Percentiles rank a stretch among this genome's conserved stretches.
Evolutionary conservation across 2,888 invertebrate genomes (phyloP).

Genomic region (Eurois occulta): DNA sequence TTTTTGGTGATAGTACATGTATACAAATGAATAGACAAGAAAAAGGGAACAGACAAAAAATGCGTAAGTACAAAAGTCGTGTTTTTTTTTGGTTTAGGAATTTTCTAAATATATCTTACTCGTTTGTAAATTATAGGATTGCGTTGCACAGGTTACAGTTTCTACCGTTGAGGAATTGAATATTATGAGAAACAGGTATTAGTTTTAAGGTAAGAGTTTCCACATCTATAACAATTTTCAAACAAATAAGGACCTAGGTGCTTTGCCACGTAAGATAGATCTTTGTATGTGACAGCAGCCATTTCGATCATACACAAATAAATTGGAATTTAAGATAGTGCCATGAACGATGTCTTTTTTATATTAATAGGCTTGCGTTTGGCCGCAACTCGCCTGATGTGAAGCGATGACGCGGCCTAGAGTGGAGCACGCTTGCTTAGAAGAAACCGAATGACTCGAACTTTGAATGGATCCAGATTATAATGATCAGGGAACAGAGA

Average conservation of each 20-base stretch:
- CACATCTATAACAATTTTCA: background rate
- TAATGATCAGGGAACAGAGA: no score
- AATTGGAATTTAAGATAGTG: background rate
- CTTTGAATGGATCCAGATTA: no score
- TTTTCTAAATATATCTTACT: background rate
- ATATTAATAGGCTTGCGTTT: no score
- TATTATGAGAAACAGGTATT: background rate
- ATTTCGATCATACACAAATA: conserved; percentile 24
- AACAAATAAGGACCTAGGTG: background rate
- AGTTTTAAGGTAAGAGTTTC: no score
- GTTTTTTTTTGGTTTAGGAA: background rate
- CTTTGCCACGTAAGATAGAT: background rate
- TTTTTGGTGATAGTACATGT: no score
- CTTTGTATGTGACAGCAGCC: conserved; percentile 28
- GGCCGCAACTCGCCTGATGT: no score
- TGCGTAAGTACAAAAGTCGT: background rate
- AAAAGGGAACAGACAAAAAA: background rate
- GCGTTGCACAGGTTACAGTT: background rate
- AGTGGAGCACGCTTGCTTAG: no score
- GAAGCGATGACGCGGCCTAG: no score
- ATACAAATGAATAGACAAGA: background rate
- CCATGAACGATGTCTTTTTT: no score
- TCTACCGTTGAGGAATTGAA: background rate
- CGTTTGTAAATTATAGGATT: background rate
- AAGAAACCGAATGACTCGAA: no score